Evolutionary conservation across 2,113 vertebrate genomes (phyloP).

Genomic region (Mormyrus iriodes): DNA sequence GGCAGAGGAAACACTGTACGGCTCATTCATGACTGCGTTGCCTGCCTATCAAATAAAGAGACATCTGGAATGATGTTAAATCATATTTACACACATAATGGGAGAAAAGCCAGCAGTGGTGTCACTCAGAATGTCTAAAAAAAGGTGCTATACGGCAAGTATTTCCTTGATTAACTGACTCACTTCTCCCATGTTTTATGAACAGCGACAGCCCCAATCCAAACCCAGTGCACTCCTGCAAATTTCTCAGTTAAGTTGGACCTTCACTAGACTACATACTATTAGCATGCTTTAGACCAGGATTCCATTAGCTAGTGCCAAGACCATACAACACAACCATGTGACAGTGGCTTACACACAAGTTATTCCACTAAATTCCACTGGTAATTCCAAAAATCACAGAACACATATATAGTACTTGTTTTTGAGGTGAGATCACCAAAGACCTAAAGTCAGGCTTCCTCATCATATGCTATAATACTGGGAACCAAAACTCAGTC

Average conservation of each 20-base stretch:
- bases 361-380: not conserved
- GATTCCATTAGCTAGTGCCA: not conserved
- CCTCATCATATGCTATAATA: not conserved
- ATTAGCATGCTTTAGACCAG: not conserved
- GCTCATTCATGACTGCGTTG: not conserved
- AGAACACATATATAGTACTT: not conserved
- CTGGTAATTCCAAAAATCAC: not conserved
- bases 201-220: not conserved
- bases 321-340: not conserved
- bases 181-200: not conserved
- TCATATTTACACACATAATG: not conserved
- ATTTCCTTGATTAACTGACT: not conserved
- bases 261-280: not conserved
- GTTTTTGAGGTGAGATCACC: not conserved
- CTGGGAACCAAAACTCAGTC: not conserved
- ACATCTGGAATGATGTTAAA: not conserved
- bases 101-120: not conserved
- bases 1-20: not conserved
- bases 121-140: not conserved
- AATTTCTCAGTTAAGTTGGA: not conserved
- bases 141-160: not conserved
- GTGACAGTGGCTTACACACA: not conserved
- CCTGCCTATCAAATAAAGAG: not conserved
- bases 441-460: not conserved
- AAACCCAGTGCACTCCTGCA: not conserved